Conservation (phyloP, 1,140 invertebrate genomes). For the Zaprionus davidi region DNA sequence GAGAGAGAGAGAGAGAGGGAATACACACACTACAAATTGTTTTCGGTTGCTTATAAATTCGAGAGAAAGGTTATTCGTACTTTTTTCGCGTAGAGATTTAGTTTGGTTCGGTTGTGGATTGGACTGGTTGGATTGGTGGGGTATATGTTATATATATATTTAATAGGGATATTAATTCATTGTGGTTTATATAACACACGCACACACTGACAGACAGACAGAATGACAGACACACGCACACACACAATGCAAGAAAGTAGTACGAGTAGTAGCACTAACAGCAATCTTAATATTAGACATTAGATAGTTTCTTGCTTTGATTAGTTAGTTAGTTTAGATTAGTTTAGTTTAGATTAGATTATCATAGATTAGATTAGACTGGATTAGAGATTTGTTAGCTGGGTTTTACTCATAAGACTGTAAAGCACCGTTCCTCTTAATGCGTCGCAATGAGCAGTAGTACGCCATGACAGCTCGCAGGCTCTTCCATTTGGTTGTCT, state of each 20-base stretch:
- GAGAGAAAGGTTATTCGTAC: slow-evolving; percentile 24
- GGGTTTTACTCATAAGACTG: slow-evolving; percentile 43
- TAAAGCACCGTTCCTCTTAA: slow-evolving; percentile 90
- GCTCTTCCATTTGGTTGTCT: slow-evolving; percentile 93
- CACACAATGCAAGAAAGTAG: slow-evolving; percentile 50
- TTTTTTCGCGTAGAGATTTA: slow-evolving; percentile 9
- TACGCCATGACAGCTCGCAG: slow-evolving; percentile 93
- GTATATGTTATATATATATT: neutral
- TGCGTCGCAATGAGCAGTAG: slow-evolving; percentile 93
- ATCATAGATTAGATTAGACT: neutral
- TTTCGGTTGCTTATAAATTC: slow-evolving; percentile 34
- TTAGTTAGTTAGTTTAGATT: slow-evolving; percentile 26
- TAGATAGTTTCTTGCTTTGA: slow-evolving; percentile 41
- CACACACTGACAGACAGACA: slow-evolving; percentile 11
- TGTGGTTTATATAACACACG: slow-evolving; percentile 5
- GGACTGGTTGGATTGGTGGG: slow-evolving; percentile 4
- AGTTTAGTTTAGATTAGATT: neutral
- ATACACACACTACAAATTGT: slow-evolving; percentile 34
- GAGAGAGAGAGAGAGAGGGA: slow-evolving; percentile 1
- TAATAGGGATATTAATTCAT: slow-evolving; percentile 21
- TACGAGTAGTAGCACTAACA: slow-evolving; percentile 42
- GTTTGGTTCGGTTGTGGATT: slow-evolving; percentile 26
- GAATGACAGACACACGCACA: slow-evolving; percentile 8
- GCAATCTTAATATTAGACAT: slow-evolving; percentile 39
- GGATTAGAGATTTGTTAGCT: slow-evolving; percentile 41